Base-by-base conservation (phyloP, 2,888 invertebrate species). In the Crematogaster levior region DNA sequence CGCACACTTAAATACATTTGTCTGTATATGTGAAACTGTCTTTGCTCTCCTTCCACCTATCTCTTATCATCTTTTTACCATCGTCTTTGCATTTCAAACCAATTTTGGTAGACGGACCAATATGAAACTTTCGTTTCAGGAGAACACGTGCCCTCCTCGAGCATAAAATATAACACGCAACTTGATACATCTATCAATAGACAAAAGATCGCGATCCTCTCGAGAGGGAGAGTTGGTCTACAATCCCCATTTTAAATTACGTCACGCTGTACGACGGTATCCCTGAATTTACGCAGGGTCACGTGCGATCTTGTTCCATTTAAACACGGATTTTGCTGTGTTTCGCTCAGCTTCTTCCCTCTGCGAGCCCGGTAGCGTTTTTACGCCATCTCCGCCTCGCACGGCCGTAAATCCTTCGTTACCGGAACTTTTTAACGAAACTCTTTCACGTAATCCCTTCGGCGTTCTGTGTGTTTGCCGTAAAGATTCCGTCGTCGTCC, bases 391-490 rank as follows among this genome's bases (percentile, higher is more conserved):
- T 43, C 21, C 30, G 27, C 51, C 63, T 56, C 43, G 65, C 53
- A 40, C 77, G 77, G 21, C 27, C 43, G 77, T 75, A 81, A 77
- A 75, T 75, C 79, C 77, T 77, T 82, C 65, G 77, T 77, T 82
- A 77, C 53, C 24, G 77, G 66, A 66, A 66, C 81, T 70, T 68
- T 61, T 81, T 86, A 84, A 86, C 84, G 81, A 80, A 84, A 84
- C 63, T 80, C 83, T 66, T 80, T 61, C 74, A 53, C 72, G 80
- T 83, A 83, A 80, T 79, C 51, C 75, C 84, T 79, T 66, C 73
- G 86, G 86, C 68, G 77, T 85, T 81, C 74, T 65, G 63, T 85
- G 63, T 85, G 74, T 87, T 87, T 87, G 84, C 77, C 81, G 82
- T 82, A 85, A 87, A 85, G 82, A 87, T 85, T 74, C 72, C 81